A percentile compares a stretch with the other conserved stretches of the same genome.
phyloP scores from a whole-genome alignment of 2,888 invertebrate genomes.

The Eristalis arbustorum region DNA sequence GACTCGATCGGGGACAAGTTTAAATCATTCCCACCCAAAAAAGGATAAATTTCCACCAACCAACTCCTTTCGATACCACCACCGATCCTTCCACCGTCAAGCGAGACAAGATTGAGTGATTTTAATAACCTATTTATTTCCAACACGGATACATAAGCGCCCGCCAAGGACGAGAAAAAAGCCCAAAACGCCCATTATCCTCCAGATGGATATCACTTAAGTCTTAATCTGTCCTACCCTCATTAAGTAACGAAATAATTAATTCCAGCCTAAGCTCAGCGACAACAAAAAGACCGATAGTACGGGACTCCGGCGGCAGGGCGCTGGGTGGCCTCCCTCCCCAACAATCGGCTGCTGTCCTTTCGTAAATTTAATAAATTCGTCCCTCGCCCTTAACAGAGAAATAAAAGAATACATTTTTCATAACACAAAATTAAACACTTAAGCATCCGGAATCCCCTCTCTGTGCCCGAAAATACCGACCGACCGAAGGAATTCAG shows the following conservation, averaged over 20 bases:
- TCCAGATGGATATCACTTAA: constrained; percentile 34
- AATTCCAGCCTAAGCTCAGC: constrained; percentile 21
- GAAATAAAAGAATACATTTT: constrained; percentile 46
- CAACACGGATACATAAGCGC: not conserved
- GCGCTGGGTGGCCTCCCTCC: not conserved
- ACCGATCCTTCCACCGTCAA: not conserved
- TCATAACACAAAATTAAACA: constrained; percentile 65
- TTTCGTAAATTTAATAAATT: constrained; percentile 42
- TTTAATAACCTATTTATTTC: not conserved
- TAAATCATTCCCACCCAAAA: too few relatives aligned
- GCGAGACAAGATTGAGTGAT: not conserved
- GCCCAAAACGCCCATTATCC: constrained; percentile 18
- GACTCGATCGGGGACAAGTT: too few relatives aligned
- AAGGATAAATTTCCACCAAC: too few relatives aligned
- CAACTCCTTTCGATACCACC: too few relatives aligned
- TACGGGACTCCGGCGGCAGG: not conserved
- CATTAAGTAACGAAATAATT: constrained; percentile 58
- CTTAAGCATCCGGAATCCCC: constrained; percentile 43
- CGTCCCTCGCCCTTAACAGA: constrained; percentile 35
- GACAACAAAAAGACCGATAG: not conserved
- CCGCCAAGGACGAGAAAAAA: not conserved
- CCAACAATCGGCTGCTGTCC: not conserved
- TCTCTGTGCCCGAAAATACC: constrained; percentile 3
- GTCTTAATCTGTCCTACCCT: constrained; percentile 47
- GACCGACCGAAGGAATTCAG: not conserved